Percentiles rank a stretch among this genome's conserved stretches.
These are phyloP conservation scores for Hippocampus kuda DNA, from an alignment of 2,797 vertebrate genomes.

Conservation along the genomic window DNA sequence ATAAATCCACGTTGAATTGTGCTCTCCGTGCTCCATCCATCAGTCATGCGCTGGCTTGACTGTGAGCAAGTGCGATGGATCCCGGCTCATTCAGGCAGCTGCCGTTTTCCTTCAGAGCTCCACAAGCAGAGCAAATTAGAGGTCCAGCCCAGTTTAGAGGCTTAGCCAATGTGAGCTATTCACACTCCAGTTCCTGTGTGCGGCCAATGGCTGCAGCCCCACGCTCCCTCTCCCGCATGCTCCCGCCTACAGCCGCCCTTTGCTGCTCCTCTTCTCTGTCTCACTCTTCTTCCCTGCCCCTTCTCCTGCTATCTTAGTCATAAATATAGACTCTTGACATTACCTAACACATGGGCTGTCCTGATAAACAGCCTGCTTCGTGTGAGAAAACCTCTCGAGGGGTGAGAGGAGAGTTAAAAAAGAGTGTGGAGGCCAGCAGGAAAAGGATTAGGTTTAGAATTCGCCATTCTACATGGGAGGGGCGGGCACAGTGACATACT, in stretches of 20 bases:
- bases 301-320: constrained; percentile 48
- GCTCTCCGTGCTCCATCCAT: constrained; percentile 38
- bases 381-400: constrained; percentile 39
- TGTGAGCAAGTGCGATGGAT: constrained; percentile 61
- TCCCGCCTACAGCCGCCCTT: not conserved
- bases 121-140: constrained; percentile 74
- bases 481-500: not conserved
- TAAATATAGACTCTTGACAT: constrained; percentile 58
- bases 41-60: constrained; percentile 65
- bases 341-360: constrained; percentile 55
- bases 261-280: constrained; percentile 21
- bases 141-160: constrained; percentile 71
- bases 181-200: constrained; percentile 67
- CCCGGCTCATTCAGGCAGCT: constrained; percentile 70
- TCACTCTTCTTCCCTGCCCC: constrained; percentile 30
- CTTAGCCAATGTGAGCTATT: constrained; percentile 76
- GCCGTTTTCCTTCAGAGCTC: constrained; percentile 77
- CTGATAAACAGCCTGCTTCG: constrained; percentile 65
- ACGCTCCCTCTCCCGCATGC: constrained; percentile 40
- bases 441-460: constrained; percentile 9
- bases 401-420: constrained; percentile 37
- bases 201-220: constrained; percentile 64
- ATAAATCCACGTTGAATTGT: constrained; percentile 48
- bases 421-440: constrained; percentile 21
- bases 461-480: constrained; percentile 7